A percentile compares a stretch with the other conserved stretches of the same genome.
These are phyloP conservation scores for Notodonta ziczac DNA, from an alignment of 2,888 invertebrate genomes.

Conservation along the genomic window DNA sequence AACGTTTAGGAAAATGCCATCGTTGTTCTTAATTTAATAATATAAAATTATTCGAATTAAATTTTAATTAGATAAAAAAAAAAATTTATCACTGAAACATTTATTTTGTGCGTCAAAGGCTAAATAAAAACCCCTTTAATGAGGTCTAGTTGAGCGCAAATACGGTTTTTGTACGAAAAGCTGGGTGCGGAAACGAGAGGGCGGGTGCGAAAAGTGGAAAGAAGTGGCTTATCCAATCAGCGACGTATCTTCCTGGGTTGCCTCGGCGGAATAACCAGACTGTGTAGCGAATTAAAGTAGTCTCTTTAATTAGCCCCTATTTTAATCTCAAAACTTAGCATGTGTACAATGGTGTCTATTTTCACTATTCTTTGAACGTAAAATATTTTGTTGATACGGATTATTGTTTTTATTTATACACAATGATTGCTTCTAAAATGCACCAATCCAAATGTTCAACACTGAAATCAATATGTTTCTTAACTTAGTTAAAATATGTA, in stretches of 20 bases:
- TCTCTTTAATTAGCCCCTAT: background rate
- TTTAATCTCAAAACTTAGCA: background rate
- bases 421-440: too few species aligned
- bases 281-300: background rate
- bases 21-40: slow-evolving; percentile 19
- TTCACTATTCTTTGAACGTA: too few species aligned
- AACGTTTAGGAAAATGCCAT: background rate
- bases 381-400: too few species aligned
- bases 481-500: too few species aligned
- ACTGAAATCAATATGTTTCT: too few species aligned
- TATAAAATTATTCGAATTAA: slow-evolving; percentile 6
- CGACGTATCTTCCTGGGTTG: slow-evolving; percentile 19
- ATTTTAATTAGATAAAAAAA: too few species aligned
- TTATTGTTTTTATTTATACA: too few species aligned
- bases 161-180: slow-evolving; percentile 15
- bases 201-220: slow-evolving; percentile 12
- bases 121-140: slow-evolving; percentile 35
- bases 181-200: background rate
- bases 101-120: slow-evolving; percentile 30
- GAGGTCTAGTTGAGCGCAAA: slow-evolving; percentile 29
- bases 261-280: slow-evolving; percentile 21
- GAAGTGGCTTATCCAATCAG: slow-evolving; percentile 38
- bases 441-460: too few species aligned
- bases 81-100: slow-evolving; percentile 15
- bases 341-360: too few species aligned